Evolutionary conservation across 2,888 invertebrate genomes (phyloP).

Genomic region (Drosophila fungiperda): DNA sequence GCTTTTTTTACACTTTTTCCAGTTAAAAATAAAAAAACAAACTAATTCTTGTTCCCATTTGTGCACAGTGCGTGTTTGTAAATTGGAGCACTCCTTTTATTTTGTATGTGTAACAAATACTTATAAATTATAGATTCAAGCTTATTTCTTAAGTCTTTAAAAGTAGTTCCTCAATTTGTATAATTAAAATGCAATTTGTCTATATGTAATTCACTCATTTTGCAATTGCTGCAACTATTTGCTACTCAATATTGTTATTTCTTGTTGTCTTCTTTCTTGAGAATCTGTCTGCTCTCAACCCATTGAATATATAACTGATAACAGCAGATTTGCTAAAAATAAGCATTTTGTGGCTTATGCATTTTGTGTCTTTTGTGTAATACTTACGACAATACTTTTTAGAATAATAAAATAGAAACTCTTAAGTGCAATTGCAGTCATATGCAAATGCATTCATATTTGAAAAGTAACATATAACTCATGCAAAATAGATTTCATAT

Average conservation of each 20-base stretch:
- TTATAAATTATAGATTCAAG: too few species aligned
- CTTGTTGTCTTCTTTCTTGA: conserved; percentile 1
- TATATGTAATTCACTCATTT: too few species aligned
- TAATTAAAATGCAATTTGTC: too few species aligned
- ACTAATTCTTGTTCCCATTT: background rate
- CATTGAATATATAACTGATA: background rate
- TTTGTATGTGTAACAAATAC: too few species aligned
- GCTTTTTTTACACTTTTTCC: background rate
- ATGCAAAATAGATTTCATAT: background rate
- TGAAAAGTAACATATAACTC: background rate
- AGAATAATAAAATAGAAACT: background rate
- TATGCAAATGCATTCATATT: background rate
- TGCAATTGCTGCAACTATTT: conserved; percentile 4
- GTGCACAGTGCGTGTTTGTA: too few species aligned
- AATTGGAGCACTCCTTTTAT: too few species aligned
- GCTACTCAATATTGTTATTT: background rate
- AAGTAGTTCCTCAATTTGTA: too few species aligned
- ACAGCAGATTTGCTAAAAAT: background rate
- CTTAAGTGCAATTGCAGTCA: background rate
- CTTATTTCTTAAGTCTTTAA: too few species aligned
- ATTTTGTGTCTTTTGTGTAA: background rate
- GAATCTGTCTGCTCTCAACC: background rate
- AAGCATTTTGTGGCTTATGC: background rate
- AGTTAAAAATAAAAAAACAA: too few species aligned
- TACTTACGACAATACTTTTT: background rate